phyloP scores from a whole-genome alignment of 2,888 invertebrate genomes.

The Pseudolycoriella hygida region DNA sequence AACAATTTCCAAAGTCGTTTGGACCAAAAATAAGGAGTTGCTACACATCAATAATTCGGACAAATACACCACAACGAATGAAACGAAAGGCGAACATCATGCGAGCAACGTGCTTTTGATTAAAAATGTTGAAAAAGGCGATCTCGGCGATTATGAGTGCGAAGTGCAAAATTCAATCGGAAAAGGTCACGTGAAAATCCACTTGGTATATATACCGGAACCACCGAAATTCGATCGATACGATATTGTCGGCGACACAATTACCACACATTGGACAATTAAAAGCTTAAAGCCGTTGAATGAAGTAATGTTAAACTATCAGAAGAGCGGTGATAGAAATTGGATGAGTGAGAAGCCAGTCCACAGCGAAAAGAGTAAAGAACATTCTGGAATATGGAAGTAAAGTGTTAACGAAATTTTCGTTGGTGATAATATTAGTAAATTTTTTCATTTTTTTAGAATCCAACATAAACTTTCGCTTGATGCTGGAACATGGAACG shows the following conservation, averaged over 20 bases:
- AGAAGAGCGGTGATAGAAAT: conserved; percentile 19
- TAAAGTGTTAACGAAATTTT: neutral
- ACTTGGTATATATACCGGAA: conserved; percentile 22
- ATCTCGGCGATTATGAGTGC: conserved; percentile 63
- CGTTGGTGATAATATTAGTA: neutral
- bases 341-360: conserved; percentile 23
- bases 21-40: conserved; percentile 18
- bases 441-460: conserved; percentile 5
- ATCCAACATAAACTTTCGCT: conserved; percentile 23
- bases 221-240: conserved; percentile 21
- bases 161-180: conserved; percentile 30
- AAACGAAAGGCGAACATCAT: neutral
- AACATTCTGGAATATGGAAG: conserved; percentile 22
- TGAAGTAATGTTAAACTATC: conserved; percentile 24
- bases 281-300: conserved; percentile 22
- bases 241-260: conserved; percentile 17
- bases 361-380: conserved; percentile 19
- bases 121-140: conserved; percentile 39
- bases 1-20: conserved; percentile 18
- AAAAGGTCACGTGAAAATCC: conserved; percentile 16
- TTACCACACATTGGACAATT: conserved; percentile 22
- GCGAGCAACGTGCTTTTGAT: conserved; percentile 38
- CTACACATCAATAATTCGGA: neutral
- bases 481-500: conserved; percentile 22
- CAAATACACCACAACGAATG: neutral